A percentile compares a stretch with the other conserved stretches of the same genome.
Conservation (phyloP, 1,140 invertebrate genomes). For the Lycorma delicatula region DNA sequence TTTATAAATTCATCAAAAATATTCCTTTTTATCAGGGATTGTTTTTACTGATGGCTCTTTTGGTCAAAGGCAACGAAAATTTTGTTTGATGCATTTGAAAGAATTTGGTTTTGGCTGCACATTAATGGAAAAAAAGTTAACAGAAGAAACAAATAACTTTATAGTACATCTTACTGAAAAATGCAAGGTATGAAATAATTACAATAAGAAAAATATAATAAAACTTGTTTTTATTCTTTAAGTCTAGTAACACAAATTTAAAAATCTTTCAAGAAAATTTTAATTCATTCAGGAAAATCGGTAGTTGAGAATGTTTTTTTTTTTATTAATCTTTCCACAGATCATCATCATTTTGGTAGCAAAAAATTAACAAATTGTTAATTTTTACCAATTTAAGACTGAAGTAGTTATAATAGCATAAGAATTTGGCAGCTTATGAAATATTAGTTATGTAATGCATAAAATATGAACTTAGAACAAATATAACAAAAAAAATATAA, state of each 20-base stretch:
- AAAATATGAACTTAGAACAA: too few species aligned
- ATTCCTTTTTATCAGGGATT: too few species aligned
- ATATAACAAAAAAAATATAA: too few species aligned
- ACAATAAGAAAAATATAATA: slow-evolving; percentile 28
- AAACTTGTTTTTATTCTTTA: background rate
- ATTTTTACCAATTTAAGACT: too few species aligned
- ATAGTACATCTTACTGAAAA: slow-evolving; percentile 26
- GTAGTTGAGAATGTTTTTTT: too few species aligned
- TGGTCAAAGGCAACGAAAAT: slow-evolving; percentile 51
- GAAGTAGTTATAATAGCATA: too few species aligned
- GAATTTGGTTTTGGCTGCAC: slow-evolving; percentile 51
- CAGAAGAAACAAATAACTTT: slow-evolving; percentile 47
- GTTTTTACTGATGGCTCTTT: slow-evolving; percentile 51
- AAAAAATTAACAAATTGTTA: too few species aligned
- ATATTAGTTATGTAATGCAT: too few species aligned
- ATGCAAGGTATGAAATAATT: slow-evolving; percentile 16
- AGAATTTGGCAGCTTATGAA: too few species aligned
- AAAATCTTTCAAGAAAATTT: background rate
- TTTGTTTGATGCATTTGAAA: slow-evolving; percentile 48
- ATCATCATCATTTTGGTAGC: too few species aligned
- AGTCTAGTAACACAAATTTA: background rate
- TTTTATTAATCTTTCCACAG: too few species aligned
- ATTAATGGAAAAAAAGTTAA: slow-evolving; percentile 48
- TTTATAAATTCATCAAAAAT: too few species aligned
- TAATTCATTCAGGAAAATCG: background rate